A percentile compares a stretch with the other conserved stretches of the same genome.
Evolutionary conservation across 2,888 invertebrate genomes (phyloP).

Genomic region (Tenthredo scrophulariae): DNA sequence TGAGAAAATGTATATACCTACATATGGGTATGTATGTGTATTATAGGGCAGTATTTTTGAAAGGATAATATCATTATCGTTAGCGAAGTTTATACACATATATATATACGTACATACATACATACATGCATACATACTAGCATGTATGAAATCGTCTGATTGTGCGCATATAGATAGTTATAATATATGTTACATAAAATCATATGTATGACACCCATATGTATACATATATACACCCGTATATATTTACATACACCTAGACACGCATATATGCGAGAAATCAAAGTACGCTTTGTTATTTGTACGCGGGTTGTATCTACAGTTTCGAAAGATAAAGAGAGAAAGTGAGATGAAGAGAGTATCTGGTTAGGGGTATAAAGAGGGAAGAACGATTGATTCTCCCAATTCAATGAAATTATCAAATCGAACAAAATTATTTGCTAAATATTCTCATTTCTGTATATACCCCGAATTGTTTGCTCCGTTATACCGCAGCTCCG

Average conservation of each 20-base stretch:
- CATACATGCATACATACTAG: neutral
- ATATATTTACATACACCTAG: neutral
- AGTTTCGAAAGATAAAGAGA: neutral
- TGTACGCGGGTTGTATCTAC: neutral
- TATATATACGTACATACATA: neutral
- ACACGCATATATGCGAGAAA: neutral
- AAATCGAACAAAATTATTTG: neutral
- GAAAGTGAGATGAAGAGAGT: neutral
- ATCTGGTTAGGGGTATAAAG: neutral
- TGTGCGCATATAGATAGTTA: neutral
- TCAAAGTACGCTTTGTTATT: neutral
- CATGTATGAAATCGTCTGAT: neutral
- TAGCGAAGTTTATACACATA: neutral
- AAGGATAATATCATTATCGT: slow-evolving; percentile 18
- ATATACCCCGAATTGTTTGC: neutral
- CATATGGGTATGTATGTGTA: neutral
- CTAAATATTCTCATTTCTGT: slow-evolving; percentile 4
- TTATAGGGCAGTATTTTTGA: neutral
- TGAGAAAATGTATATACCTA: neutral
- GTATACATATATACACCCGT: neutral
- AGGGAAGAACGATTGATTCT: neutral
- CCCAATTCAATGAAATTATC: neutral
- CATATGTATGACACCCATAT: neutral
- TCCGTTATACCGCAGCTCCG: too few relatives aligned
- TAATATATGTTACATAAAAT: neutral